Conservation (phyloP, 2,888 invertebrate genomes). For the Apeira syringaria region DNA sequence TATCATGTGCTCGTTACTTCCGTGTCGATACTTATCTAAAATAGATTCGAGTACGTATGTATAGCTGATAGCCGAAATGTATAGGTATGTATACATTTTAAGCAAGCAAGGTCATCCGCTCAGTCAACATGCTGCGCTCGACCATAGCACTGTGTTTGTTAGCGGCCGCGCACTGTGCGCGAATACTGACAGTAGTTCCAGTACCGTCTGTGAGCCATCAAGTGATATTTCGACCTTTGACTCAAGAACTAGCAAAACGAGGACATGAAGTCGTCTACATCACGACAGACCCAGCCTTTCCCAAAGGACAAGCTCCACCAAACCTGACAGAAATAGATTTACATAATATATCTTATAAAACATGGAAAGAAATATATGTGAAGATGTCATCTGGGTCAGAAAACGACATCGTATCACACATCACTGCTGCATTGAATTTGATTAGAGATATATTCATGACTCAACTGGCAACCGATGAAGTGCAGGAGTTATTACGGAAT, state of each 20-base stretch:
- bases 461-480: neutral
- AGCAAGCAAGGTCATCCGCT: no score
- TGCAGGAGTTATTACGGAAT: neutral
- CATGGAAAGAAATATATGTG: neutral
- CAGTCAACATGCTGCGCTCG: neutral
- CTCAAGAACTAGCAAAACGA: no score
- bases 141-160: neutral
- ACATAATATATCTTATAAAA: constrained; percentile 41
- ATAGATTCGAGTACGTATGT: no score
- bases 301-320: constrained; percentile 36
- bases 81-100: neutral
- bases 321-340: constrained; percentile 68
- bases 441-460: neutral
- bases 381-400: neutral
- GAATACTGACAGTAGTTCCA: constrained; percentile 47
- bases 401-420: constrained; percentile 1
- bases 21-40: no score
- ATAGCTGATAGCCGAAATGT: no score
- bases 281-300: constrained; percentile 59
- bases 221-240: no score
- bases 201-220: constrained; percentile 71
- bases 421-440: neutral
- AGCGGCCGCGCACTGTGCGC: constrained; percentile 10
- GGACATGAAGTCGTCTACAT: constrained; percentile 69
- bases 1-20: no score